Percentiles rank a stretch among this genome's conserved stretches.
These are phyloP conservation scores for Lophius americanus DNA, from an alignment of 2,797 vertebrate species.

Conservation along the genomic window DNA sequence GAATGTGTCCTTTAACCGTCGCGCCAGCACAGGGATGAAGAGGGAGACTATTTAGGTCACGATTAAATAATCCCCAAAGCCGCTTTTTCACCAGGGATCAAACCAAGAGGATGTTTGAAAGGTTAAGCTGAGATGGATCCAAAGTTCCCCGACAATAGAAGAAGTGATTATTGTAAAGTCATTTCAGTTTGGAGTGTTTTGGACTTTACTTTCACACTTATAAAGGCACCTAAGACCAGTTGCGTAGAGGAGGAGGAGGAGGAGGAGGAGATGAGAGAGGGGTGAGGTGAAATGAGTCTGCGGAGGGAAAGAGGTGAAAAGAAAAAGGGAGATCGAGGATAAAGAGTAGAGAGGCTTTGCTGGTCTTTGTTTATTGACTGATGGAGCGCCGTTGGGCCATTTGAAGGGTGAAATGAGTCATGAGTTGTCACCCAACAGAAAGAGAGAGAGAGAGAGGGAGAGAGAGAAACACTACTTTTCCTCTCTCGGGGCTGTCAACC, in stretches of 20 bases:
- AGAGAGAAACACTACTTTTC: conserved; percentile 15
- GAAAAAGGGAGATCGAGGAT: conserved; percentile 38
- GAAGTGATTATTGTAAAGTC: conserved; percentile 51
- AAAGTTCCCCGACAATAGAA: conserved; percentile 52
- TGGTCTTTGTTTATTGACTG: conserved; percentile 72
- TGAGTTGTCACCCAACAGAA: conserved; percentile 62
- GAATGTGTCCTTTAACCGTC: conserved; percentile 65
- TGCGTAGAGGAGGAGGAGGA: neutral
- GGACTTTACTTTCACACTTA: conserved; percentile 4
- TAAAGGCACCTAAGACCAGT: neutral
- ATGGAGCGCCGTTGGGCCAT: conserved; percentile 51
- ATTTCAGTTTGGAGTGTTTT: conserved; percentile 38
- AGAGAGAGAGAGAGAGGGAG: conserved; percentile 26
- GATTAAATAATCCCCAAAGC: conserved; percentile 77
- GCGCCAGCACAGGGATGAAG: conserved; percentile 37
- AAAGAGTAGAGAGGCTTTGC: conserved; percentile 40
- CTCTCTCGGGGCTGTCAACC: conserved; percentile 45
- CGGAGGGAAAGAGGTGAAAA: conserved; percentile 29
- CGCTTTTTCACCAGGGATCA: conserved; percentile 66
- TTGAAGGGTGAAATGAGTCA: conserved; percentile 74
- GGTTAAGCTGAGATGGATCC: conserved; percentile 70
- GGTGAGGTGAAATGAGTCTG: conserved; percentile 46
- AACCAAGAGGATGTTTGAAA: conserved; percentile 60
- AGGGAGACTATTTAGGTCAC: conserved; percentile 72
- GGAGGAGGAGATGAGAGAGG: neutral